Percentiles rank a stretch among this genome's conserved stretches.
Evolutionary conservation across 1,140 invertebrate genomes (phyloP).

Genomic region (Leguminivora glycinivorella): DNA sequence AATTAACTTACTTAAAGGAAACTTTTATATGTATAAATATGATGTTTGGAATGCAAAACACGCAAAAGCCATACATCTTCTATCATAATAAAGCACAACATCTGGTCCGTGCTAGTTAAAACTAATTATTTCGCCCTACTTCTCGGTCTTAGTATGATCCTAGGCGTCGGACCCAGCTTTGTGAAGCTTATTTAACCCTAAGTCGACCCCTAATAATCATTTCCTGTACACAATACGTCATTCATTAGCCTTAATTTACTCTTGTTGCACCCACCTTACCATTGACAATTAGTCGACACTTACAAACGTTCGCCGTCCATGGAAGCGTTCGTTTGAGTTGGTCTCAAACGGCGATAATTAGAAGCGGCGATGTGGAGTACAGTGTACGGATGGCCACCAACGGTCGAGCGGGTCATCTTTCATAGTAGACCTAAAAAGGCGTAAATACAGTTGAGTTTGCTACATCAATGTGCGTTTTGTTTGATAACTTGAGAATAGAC

Average conservation of each 20-base stretch:
- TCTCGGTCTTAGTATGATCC: neutral
- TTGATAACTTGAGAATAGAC: neutral
- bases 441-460: neutral
- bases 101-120: neutral
- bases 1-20: too few species aligned
- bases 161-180: constrained; percentile 13
- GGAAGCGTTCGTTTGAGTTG: constrained; percentile 37
- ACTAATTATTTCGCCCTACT: constrained; percentile 13
- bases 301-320: constrained; percentile 39
- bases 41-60: neutral
- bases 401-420: constrained; percentile 36
- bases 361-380: constrained; percentile 51
- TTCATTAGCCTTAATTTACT: constrained; percentile 78
- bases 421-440: neutral
- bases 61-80: neutral
- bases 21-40: too few species aligned
- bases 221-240: constrained; percentile 75
- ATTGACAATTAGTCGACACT: constrained; percentile 44
- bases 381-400: constrained; percentile 37
- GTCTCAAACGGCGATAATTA: constrained; percentile 46
- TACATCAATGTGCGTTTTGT: neutral
- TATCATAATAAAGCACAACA: neutral
- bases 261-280: constrained; percentile 65
- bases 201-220: constrained; percentile 69
- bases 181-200: constrained; percentile 38